phyloP scores from a whole-genome alignment of 2,888 invertebrate genomes.

The Toxonevra muliebris region DNA sequence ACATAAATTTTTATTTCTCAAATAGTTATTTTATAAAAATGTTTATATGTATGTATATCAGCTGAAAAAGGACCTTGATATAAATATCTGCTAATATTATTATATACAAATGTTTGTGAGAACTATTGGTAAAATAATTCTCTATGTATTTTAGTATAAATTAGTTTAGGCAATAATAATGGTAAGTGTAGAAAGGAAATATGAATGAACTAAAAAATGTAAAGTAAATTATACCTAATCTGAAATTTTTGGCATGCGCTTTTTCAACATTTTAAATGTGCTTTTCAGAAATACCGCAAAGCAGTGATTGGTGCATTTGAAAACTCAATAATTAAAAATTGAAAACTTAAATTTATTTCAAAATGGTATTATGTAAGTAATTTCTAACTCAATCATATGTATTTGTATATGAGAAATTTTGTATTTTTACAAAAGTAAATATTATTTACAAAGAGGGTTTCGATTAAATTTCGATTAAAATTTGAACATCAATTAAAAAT shows the following conservation, averaged over 20 bases:
- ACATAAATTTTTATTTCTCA: too few species aligned
- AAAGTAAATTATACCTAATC: conserved; percentile 6
- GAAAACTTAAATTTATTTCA: too few species aligned
- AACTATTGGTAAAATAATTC: too few species aligned
- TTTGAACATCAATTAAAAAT: too few species aligned
- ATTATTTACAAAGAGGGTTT: too few species aligned
- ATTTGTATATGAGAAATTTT: conserved; percentile 1
- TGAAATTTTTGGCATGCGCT: conserved; percentile 23
- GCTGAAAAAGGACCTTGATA: neutral
- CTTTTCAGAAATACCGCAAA: conserved; percentile 28
- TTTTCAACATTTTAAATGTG: conserved; percentile 23
- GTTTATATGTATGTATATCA: too few species aligned
- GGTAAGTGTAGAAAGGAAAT: too few species aligned
- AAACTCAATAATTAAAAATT: conserved; percentile 3
- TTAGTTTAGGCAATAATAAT: neutral
- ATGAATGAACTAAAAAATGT: too few species aligned
- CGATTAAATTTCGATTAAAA: too few species aligned
- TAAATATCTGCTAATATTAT: conserved; percentile 7
- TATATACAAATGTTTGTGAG: conserved; percentile 4
- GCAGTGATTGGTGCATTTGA: conserved; percentile 28
- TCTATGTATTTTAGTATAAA: too few species aligned
- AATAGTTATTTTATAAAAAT: too few species aligned
- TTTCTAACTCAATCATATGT: neutral
- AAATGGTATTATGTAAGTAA: too few species aligned
- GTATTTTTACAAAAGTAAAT: neutral